Conservation (phyloP, 2,888 invertebrate species). For the Drosophila buzzatii region DNA sequence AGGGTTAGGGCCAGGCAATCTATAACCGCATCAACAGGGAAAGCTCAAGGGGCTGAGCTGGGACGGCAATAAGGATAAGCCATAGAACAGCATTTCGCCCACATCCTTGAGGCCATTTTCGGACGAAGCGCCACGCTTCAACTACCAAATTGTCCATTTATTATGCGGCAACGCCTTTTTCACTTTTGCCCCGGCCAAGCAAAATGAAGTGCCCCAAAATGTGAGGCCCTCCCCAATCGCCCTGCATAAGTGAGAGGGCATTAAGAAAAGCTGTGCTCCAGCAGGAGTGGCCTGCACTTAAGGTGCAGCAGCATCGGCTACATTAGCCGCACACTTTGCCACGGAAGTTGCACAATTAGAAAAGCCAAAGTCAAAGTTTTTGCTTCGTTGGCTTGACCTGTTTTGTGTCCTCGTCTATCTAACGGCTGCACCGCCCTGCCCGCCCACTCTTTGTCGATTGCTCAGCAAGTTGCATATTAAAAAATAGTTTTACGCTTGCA, state of each 20-base stretch:
- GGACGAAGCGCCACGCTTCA: conserved; percentile 70
- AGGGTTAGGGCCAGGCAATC: conserved; percentile 70
- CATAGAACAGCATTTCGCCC: conserved; percentile 48
- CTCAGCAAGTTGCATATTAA: conserved; percentile 67
- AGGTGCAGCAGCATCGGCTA: conserved; percentile 74
- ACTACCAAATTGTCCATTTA: conserved; percentile 82
- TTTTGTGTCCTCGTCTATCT: conserved; percentile 11
- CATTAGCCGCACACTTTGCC: conserved; percentile 78
- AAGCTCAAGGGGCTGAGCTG: conserved; percentile 32
- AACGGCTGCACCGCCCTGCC: background rate
- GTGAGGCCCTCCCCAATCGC: conserved; percentile 28
- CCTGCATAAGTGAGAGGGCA: conserved; percentile 52
- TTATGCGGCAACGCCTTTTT: conserved; percentile 83
- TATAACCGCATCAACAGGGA: conserved; percentile 69
- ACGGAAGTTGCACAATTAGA: conserved; percentile 80
- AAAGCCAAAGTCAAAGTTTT: conserved; percentile 73
- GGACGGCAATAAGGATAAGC: conserved; percentile 36
- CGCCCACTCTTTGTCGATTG: background rate
- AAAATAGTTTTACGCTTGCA: conserved; percentile 60
- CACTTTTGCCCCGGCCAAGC: conserved; percentile 70
- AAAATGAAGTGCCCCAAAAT: conserved; percentile 72
- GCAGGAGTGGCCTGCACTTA: conserved; percentile 61
- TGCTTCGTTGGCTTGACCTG: conserved; percentile 34
- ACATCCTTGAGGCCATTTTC: conserved; percentile 75
- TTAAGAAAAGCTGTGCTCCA: conserved; percentile 72